phyloP scores from a whole-genome alignment of 2,797 vertebrate genomes.

The Pseudochirops cupreus region DNA sequence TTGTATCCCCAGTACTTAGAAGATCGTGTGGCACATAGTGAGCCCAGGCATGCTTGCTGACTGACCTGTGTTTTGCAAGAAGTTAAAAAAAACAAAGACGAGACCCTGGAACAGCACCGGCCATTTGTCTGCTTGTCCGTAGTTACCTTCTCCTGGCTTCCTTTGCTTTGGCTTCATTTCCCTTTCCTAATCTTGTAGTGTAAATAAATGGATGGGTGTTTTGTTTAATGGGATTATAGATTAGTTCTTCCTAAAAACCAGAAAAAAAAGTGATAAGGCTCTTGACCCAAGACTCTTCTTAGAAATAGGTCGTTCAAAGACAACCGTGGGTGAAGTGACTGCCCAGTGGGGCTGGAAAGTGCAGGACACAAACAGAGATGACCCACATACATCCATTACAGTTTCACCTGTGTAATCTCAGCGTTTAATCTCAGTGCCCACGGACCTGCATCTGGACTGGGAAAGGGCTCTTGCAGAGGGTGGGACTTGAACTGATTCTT shows the following conservation, averaged over 20 bases:
- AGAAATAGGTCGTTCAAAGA: background rate
- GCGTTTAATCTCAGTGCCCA: background rate
- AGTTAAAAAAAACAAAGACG: too few species aligned
- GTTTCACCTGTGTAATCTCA: background rate
- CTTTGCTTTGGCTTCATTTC: background rate
- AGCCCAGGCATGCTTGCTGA: background rate
- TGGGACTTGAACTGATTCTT: background rate
- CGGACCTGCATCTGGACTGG: background rate
- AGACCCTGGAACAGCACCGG: background rate
- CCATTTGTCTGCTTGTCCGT: background rate
- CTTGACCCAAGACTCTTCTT: background rate
- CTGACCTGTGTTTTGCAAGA: background rate
- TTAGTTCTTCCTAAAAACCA: background rate
- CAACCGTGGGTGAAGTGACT: background rate
- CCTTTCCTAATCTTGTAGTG: background rate
- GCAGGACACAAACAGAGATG: background rate
- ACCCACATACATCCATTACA: background rate
- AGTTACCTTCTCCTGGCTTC: background rate
- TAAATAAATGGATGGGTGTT: background rate
- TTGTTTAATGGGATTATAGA: background rate
- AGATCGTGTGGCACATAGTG: accelerated
- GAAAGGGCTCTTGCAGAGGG: background rate
- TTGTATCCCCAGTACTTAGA: background rate
- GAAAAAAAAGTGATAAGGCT: background rate
- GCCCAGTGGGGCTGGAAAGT: background rate